Base-by-base conservation (phyloP, 2,888 invertebrate genomes). In the Nemotelus nigrinus region DNA sequence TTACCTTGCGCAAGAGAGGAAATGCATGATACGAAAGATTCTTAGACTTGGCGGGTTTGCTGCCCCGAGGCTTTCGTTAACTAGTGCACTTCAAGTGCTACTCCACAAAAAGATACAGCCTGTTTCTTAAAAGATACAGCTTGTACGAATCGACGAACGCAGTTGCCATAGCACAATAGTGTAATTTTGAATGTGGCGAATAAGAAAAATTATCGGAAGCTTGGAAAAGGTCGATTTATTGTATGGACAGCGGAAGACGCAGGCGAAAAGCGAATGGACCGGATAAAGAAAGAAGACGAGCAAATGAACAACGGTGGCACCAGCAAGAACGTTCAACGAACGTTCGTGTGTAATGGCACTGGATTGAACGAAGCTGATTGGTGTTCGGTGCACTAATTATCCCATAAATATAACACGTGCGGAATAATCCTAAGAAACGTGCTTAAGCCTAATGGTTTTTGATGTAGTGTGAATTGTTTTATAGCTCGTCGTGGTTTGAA, bases 391-490 rank as follows among this genome's bases (percentile, higher is more conserved):
- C 53, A 77, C 79, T 78, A 79, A 79, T 79, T 79, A 78, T 76
- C 72, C 78, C 79, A 76, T 79, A 79, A 79, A 79, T 79, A 77
- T 78, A 76, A 78, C 79, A 79, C 79, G 79, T 79, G 78, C 78
- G 78, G 79, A 78, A 79, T 78, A 78, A 60, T 74, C 63, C 55
- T 41, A 1, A 25, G 25, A 25, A 25, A 25, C 25, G 25, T 25
- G 25, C 25, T 25, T 25, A 25, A 25, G 1, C 25, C 25, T 25
- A 25, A 25, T 25, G 25, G 25, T 25, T 25, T 25, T 25, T 25
- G 1, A 25, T 25, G 25, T 25, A 25, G 25, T 25, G 25, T 25
- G 25, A 25, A 25, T 25, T 25, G 25, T 25, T 25, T 25, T 25
- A 25, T 25, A 25, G 25, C 25, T 25, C 25, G 1, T 25, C 25